Evolutionary conservation across 2,888 invertebrate species (phyloP).

Genomic region (Metallyticus violacea): DNA sequence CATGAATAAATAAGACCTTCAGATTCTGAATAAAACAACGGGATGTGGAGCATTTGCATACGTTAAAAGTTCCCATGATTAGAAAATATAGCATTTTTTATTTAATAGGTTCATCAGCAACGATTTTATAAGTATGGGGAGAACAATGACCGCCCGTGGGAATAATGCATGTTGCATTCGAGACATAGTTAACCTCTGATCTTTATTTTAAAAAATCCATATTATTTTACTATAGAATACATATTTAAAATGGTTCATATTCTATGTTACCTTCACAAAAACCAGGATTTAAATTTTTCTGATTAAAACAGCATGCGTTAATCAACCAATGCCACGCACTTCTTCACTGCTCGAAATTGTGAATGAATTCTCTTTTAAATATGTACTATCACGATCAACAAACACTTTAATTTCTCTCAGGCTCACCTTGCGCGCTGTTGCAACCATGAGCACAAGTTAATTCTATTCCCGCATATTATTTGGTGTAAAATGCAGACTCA

Average conservation of each 20-base stretch:
- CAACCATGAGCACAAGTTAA: conserved; percentile 23
- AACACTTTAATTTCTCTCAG: neutral
- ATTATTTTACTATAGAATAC: neutral
- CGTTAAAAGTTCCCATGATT: too few species aligned
- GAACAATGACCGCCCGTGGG: neutral
- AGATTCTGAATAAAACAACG: too few species aligned
- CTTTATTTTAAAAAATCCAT: neutral
- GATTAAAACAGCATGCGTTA: neutral
- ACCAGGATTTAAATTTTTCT: neutral
- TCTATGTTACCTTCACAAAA: neutral
- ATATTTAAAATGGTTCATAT: neutral
- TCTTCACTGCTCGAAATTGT: neutral
- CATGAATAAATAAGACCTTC: too few species aligned
- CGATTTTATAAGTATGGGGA: neutral
- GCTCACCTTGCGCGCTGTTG: neutral
- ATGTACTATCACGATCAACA: neutral
- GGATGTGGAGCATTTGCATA: too few species aligned
- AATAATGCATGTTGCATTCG: neutral
- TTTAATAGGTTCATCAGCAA: neutral
- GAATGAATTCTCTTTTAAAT: neutral
- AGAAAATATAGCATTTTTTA: too few species aligned
- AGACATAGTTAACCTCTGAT: neutral
- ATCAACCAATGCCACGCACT: neutral
- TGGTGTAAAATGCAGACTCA: neutral
- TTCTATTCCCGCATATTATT: neutral